phyloP scores from a whole-genome alignment of 2,113 vertebrate species.

The Phalacrocorax brasilianus region DNA sequence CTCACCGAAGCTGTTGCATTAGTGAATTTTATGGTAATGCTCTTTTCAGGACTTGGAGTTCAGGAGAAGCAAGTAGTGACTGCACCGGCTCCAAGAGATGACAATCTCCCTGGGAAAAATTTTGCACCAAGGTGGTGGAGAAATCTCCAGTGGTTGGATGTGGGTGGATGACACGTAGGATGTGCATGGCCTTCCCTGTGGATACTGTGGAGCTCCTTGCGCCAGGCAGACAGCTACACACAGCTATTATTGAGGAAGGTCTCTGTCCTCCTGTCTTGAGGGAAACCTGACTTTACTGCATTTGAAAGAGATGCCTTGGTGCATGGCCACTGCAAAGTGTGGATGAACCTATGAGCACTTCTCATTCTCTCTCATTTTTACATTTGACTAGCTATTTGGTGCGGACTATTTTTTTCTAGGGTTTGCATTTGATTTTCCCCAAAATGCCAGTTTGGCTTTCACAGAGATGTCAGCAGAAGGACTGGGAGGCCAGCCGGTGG shows the following conservation, averaged over 20 bases:
- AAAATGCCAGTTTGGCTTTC: background rate
- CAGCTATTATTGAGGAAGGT: background rate
- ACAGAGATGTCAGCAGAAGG: background rate
- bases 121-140: background rate
- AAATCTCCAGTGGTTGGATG: background rate
- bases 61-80: background rate
- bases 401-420: background rate
- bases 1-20: background rate
- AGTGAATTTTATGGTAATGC: background rate
- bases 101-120: background rate
- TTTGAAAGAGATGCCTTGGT: background rate
- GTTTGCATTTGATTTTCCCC: background rate
- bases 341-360: background rate
- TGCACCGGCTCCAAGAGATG: background rate
- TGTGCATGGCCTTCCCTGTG: background rate
- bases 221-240: background rate
- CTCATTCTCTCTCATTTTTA: background rate
- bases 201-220: background rate
- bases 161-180: background rate
- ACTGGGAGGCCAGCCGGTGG: background rate
- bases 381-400: background rate
- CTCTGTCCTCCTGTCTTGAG: background rate
- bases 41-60: background rate
- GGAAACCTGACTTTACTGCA: background rate
- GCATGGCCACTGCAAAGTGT: background rate